A percentile compares a stretch with the other conserved stretches of the same genome.
phyloP scores from a whole-genome alignment of 1,140 invertebrate species.

The Bursaphelenchus mucronatus region DNA sequence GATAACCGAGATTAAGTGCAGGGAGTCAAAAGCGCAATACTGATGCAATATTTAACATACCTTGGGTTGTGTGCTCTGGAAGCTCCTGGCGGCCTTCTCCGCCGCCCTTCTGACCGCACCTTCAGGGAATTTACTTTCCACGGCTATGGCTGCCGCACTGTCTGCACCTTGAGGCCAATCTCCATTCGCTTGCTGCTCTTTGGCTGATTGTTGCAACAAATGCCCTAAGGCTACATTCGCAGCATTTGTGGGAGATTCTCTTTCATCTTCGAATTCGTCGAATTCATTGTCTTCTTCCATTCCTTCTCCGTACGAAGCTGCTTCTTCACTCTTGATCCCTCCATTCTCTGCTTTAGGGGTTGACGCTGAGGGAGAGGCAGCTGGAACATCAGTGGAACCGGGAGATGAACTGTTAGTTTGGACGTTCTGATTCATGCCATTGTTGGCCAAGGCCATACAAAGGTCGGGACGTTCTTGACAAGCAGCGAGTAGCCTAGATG shows the following conservation, averaged over 20 bases:
- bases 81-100: conserved; percentile 56
- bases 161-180: conserved; percentile 26
- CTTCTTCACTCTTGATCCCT: conserved; percentile 31
- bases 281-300: conserved; percentile 35
- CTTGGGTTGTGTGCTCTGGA: conserved; percentile 59
- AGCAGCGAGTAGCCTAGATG: conserved; percentile 8
- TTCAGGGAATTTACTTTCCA: conserved; percentile 54
- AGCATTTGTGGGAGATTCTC: conserved; percentile 16
- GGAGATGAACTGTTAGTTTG: conserved; percentile 2
- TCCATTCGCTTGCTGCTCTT: conserved; percentile 17
- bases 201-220: conserved; percentile 1
- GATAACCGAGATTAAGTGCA: no score
- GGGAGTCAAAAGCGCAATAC: no score
- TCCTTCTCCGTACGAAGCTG: conserved; percentile 9
- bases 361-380: conserved; percentile 25
- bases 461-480: conserved; percentile 1
- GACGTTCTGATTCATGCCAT: background rate
- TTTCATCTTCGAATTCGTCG: conserved; percentile 34
- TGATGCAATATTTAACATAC: conserved; percentile 25
- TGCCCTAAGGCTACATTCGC: background rate
- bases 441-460: background rate
- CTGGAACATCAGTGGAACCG: background rate
- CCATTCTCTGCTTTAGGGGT: conserved; percentile 28
- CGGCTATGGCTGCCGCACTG: conserved; percentile 11
- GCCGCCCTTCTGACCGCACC: conserved; percentile 57